Percentiles rank a stretch among this genome's conserved stretches.
These are phyloP conservation scores for Pogonognathellus flavescens DNA, from an alignment of 1,140 invertebrate genomes.

Conservation along the genomic window DNA sequence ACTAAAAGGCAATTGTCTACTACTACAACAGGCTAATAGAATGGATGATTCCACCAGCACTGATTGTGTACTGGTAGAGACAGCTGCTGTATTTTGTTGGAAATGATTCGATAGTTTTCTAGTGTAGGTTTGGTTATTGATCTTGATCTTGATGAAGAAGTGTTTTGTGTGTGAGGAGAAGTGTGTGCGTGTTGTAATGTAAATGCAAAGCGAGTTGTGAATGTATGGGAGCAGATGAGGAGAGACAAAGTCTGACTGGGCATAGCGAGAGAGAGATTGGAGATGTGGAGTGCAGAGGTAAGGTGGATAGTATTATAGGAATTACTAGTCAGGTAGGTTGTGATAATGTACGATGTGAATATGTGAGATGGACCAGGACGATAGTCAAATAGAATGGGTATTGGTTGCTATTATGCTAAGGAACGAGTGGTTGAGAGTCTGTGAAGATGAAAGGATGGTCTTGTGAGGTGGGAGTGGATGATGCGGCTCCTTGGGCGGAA, in stretches of 20 bases:
- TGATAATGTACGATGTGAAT: background rate
- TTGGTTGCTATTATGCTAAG: conserved; percentile 30
- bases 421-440: conserved; percentile 10
- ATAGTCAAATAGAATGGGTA: conserved; percentile 26
- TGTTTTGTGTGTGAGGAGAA: background rate
- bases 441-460: conserved; percentile 50
- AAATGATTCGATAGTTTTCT: conserved; percentile 4
- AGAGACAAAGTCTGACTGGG: background rate
- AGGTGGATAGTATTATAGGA: background rate
- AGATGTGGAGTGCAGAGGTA: background rate
- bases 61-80: too few species aligned
- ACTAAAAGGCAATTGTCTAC: background rate
- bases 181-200: background rate
- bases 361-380: conserved; percentile 40
- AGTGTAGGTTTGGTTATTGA: background rate
- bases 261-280: too few species aligned
- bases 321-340: background rate
- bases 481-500: conserved; percentile 40
- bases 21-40: background rate
- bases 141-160: conserved; percentile 35
- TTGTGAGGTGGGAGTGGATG: conserved; percentile 32
- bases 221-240: background rate
- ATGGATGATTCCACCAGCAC: background rate
- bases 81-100: background rate
- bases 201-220: too few species aligned